Percentiles rank a stretch among this genome's conserved stretches.
These are phyloP conservation scores for Leucophora obtusa DNA, from an alignment of 2,888 invertebrate genomes.

Conservation along the genomic window DNA sequence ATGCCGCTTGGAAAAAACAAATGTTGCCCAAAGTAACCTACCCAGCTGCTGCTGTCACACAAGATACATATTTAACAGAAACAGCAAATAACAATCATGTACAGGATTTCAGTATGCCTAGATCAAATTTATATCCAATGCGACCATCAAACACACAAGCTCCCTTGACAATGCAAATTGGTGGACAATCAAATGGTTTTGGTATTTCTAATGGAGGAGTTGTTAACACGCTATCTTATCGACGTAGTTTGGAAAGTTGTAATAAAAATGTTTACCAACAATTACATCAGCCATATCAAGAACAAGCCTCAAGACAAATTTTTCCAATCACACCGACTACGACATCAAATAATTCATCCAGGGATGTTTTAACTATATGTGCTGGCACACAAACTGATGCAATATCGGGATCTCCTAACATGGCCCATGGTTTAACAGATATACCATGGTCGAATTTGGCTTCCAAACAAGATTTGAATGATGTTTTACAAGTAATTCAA, in stretches of 20 bases:
- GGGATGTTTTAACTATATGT: conserved; percentile 72
- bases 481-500: conserved; percentile 67
- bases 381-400: conserved; percentile 75
- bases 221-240: conserved; percentile 32
- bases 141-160: conserved; percentile 13
- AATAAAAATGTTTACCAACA: conserved; percentile 15
- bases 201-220: background rate
- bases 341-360: background rate
- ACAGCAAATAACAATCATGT: background rate
- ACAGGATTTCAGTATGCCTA: conserved; percentile 10
- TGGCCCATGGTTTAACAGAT: conserved; percentile 8
- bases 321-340: background rate
- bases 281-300: conserved; percentile 3
- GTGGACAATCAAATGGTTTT: conserved; percentile 16
- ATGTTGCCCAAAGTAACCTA: conserved; percentile 72
- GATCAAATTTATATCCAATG: conserved; percentile 65
- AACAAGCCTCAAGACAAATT: background rate
- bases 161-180: background rate
- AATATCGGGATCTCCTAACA: conserved; percentile 6
- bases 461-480: conserved; percentile 70
- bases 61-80: conserved; percentile 41
- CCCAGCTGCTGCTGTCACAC: conserved; percentile 65
- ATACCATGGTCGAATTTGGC: conserved; percentile 63
- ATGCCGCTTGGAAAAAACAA: conserved; percentile 75
- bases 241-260: conserved; percentile 54